Evolutionary conservation across 2,888 invertebrate species (phyloP), one percentile per base, ranked within the genome.

Genomic region (Arctia plantaginis): DNA sequence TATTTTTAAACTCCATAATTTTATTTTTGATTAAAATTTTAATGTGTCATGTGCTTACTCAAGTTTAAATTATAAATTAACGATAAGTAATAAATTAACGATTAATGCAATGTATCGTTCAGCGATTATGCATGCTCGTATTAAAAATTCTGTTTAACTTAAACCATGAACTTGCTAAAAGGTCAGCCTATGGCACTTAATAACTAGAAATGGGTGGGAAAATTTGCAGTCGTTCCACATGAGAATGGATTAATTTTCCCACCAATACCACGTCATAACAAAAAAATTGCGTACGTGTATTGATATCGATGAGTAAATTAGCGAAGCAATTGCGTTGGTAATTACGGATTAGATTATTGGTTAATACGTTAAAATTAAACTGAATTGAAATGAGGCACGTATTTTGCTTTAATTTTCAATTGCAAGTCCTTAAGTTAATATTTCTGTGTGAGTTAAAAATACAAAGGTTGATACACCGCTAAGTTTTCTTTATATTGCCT

Each of bases 121-220:
- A 30, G 62, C 30, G 8, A 62, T 62, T 18, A 62, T 62, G 30
- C 62, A 30, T 6, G 30, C 30, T 30, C 62, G 18, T 7, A 30
- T 30, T 30, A 62, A 18, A 30, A 62, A 18, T 30, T 30, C 6
- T 62, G 30, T 30, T 18, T 8, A 30, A 30, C 23, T 23, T 12
- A 6, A 67, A 78, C 39, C 75, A 66, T 68, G 35, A 76, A 64
- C 77, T 74, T 74, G 15, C 15, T 69, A 18, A 33, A 59, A 69
- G 67, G 68, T 41, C 35, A 35, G n/a, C 69, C 44, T 67, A 47
- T 47, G 33, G 47, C 27, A 47, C 35, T 39, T 69, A 68, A 55
- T 72, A 35, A 64, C 72, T 15, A 66, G 65, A 79, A 86, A 77
- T 81, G 77, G 83, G 80, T 88, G 88, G 70, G 89, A 88, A 88